phyloP scores from a whole-genome alignment of 2,113 vertebrate species.

The Lophotis ruficrista region DNA sequence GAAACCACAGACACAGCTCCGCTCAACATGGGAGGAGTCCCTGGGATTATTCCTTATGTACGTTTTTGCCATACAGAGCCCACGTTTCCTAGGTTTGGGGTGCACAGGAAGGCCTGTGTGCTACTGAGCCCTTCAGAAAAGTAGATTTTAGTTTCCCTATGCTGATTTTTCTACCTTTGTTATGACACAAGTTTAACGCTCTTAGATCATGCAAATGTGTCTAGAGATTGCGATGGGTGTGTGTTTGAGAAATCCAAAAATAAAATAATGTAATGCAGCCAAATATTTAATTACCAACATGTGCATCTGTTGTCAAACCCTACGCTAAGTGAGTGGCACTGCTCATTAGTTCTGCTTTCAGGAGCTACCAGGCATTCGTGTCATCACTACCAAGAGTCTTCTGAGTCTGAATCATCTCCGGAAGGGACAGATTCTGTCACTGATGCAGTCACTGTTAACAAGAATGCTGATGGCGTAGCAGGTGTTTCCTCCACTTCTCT shows the following conservation, averaged over 20 bases:
- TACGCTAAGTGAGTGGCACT: constrained; percentile 67
- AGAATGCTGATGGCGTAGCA: constrained; percentile 65
- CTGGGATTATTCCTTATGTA: background rate
- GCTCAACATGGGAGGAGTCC: background rate
- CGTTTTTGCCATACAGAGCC: background rate
- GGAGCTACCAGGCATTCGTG: constrained; percentile 55
- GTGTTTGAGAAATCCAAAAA: constrained; percentile 67
- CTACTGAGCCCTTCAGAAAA: background rate
- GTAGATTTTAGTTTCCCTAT: background rate
- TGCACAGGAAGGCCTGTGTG: background rate
- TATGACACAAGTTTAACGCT: background rate
- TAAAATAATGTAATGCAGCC: constrained; percentile 65
- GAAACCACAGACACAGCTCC: background rate
- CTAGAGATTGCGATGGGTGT: constrained; percentile 24
- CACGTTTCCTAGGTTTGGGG: background rate
- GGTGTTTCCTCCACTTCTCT: constrained; percentile 71
- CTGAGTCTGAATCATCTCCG: constrained; percentile 73
- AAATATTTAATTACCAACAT: constrained; percentile 70
- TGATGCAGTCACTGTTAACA: constrained; percentile 48
- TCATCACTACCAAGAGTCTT: constrained; percentile 68
- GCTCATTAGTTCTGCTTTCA: constrained; percentile 74
- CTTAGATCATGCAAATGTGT: constrained; percentile 36
- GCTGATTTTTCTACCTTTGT: constrained; percentile 17
- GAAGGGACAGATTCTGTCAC: constrained; percentile 69
- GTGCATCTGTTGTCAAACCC: constrained; percentile 73